phyloP scores from a whole-genome alignment of 2,888 invertebrate genomes.

The Idaea straminata region DNA sequence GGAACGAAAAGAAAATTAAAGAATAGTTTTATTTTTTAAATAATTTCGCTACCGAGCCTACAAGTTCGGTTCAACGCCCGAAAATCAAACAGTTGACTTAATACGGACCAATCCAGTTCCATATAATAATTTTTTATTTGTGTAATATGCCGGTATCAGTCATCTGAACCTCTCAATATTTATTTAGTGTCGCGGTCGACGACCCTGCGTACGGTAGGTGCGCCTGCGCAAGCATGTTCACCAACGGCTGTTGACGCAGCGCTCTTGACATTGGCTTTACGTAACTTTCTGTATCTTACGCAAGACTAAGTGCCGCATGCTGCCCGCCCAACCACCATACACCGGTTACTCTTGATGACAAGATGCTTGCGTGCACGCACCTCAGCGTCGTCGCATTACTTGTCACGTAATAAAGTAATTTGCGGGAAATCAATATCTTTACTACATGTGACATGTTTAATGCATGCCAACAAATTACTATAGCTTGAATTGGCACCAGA shows the following conservation, averaged over 20 bases:
- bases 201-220: slow-evolving; percentile 35
- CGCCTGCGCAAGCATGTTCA: slow-evolving; percentile 20
- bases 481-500: background rate
- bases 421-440: background rate
- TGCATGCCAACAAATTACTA: background rate
- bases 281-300: slow-evolving; percentile 56
- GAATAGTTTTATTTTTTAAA: background rate
- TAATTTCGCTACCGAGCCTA: background rate
- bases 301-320: slow-evolving; percentile 25
- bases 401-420: background rate
- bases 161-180: slow-evolving; percentile 30
- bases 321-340: slow-evolving; percentile 5
- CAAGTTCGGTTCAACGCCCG: background rate
- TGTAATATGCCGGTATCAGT: slow-evolving; percentile 19
- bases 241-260: slow-evolving; percentile 40
- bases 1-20: background rate
- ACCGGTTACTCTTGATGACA: background rate
- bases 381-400: background rate
- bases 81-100: background rate
- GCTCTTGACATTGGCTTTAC: slow-evolving; percentile 73
- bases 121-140: slow-evolving; percentile 21
- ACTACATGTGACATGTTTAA: background rate
- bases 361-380: background rate
- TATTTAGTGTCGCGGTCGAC: slow-evolving; percentile 59
- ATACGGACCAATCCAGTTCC: slow-evolving; percentile 10